A percentile compares a stretch with the other conserved stretches of the same genome.
Evolutionary conservation across 2,113 vertebrate species (phyloP).

Genomic region (Microcebus murinus): DNA sequence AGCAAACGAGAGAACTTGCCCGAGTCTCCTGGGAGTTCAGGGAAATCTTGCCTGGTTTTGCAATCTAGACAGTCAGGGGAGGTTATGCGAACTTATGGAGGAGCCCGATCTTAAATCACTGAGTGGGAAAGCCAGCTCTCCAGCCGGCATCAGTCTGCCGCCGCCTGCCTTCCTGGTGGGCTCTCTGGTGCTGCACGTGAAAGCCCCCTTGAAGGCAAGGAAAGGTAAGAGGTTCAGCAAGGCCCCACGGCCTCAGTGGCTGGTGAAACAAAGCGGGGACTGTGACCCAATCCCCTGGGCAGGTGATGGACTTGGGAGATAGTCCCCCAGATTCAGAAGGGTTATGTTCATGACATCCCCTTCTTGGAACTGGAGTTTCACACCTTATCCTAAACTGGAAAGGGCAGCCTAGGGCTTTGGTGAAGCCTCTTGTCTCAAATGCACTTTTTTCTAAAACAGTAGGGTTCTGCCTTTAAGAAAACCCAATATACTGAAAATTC

Average conservation of each 20-base stretch:
- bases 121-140: slow-evolving; percentile 27
- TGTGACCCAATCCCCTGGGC: not conserved
- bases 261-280: not conserved
- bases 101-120: slow-evolving; percentile 61
- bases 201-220: not conserved
- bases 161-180: slow-evolving; percentile 38
- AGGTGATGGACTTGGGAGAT: not conserved
- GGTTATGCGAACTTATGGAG: slow-evolving; percentile 57
- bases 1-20: slow-evolving; percentile 60
- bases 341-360: not conserved
- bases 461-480: slow-evolving; percentile 32
- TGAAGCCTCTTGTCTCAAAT: not conserved
- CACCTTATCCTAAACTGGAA: not conserved
- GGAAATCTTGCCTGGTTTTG: slow-evolving; percentile 75
- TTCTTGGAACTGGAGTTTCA: slow-evolving; percentile 1
- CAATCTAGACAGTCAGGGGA: slow-evolving; percentile 61
- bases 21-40: slow-evolving; percentile 61
- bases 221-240: not conserved
- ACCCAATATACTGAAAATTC: not conserved
- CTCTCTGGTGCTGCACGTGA: not conserved
- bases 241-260: not conserved
- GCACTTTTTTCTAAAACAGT: not conserved
- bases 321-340: not conserved
- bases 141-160: not conserved
- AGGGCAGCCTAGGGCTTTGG: not conserved